Conservation (phyloP, 2,888 invertebrate genomes). For the Callosobruchus maculatus region DNA sequence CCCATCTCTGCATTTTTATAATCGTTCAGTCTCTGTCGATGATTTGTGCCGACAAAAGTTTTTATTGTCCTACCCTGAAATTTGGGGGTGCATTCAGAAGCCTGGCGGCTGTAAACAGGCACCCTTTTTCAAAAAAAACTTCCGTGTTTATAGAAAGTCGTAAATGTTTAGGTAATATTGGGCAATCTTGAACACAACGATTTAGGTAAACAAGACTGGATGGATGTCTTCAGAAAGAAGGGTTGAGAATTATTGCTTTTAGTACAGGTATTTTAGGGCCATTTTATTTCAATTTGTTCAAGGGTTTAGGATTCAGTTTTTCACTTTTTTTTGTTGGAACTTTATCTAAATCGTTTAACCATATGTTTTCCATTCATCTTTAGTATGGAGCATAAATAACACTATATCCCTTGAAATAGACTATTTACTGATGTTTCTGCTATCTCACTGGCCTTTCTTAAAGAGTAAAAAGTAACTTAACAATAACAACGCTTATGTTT, state of each 20-base stretch:
- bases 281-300: too few species aligned
- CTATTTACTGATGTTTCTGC: too few species aligned
- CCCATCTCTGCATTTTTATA: neutral
- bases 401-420: too few species aligned
- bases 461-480: too few species aligned
- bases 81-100: constrained; percentile 17
- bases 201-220: constrained; percentile 13
- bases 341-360: too few species aligned
- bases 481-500: too few species aligned
- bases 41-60: constrained; percentile 20
- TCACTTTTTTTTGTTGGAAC: too few species aligned
- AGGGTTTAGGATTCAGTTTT: too few species aligned
- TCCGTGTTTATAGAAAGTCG: constrained; percentile 25
- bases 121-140: constrained; percentile 27
- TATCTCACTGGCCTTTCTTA: too few species aligned
- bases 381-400: too few species aligned
- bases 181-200: constrained; percentile 15
- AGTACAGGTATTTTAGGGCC: neutral
- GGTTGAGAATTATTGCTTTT: neutral
- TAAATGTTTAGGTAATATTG: constrained; percentile 27
- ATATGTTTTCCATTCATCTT: too few species aligned
- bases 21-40: neutral
- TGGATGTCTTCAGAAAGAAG: constrained; percentile 4
- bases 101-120: constrained; percentile 17
- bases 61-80: constrained; percentile 16